A percentile compares a stretch with the other conserved stretches of the same genome.
These are phyloP conservation scores for Laticauda colubrina DNA, from an alignment of 2,113 vertebrate genomes.

Conservation along the genomic window DNA sequence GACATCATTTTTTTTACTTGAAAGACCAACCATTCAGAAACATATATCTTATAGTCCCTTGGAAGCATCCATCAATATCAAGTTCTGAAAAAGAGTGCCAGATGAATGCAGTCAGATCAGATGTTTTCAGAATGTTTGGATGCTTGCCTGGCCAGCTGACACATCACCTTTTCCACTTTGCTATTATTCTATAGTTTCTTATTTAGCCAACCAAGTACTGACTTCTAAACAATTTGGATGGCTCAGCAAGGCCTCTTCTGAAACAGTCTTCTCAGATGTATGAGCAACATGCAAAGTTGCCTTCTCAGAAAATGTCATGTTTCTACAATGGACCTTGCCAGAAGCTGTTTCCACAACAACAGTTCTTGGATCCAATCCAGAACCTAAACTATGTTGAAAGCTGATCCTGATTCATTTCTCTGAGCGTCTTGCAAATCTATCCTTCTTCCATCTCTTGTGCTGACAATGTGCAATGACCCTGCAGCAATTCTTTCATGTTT, in stretches of 20 bases:
- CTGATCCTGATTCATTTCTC: constrained; percentile 28
- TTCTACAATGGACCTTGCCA: constrained; percentile 15
- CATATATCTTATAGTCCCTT: background rate
- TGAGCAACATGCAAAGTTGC: background rate
- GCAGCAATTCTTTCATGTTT: constrained; percentile 58
- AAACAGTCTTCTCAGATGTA: background rate
- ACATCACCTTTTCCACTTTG: background rate
- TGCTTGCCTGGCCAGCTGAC: background rate
- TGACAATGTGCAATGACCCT: constrained; percentile 54
- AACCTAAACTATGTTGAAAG: constrained; percentile 25
- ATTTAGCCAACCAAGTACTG: constrained; percentile 19
- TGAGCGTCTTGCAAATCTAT: constrained; percentile 50
- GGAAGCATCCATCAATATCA: constrained; percentile 1
- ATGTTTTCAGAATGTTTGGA: constrained; percentile 8
- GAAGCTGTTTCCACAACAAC: constrained; percentile 34
- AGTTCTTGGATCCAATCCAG: constrained; percentile 26
- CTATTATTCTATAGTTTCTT: constrained; percentile 15
- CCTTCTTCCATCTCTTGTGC: constrained; percentile 37
- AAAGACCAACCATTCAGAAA: background rate
- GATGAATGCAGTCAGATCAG: constrained; percentile 13
- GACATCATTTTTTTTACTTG: background rate
- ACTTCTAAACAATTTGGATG: constrained; percentile 7
- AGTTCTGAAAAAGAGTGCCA: background rate
- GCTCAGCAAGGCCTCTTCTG: background rate
- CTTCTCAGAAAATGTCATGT: background rate